Percentiles rank a stretch among this genome's conserved stretches.
These are phyloP conservation scores for Liolophura sinensis DNA, from an alignment of 1,140 invertebrate genomes.

Conservation along the genomic window DNA sequence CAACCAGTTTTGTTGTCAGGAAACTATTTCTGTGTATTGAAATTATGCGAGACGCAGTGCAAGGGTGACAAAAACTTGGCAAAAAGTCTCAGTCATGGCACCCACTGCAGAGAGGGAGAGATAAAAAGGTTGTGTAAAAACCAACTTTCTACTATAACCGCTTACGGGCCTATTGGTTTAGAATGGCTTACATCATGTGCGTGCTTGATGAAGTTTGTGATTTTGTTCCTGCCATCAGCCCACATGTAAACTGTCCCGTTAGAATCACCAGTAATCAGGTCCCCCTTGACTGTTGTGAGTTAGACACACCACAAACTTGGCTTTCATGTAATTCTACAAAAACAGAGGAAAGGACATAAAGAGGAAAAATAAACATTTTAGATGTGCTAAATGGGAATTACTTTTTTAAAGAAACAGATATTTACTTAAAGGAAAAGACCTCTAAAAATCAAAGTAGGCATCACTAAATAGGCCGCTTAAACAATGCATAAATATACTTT, in stretches of 20 bases:
- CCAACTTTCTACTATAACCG: too few species aligned
- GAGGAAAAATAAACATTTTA: too few species aligned
- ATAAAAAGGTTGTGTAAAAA: background rate
- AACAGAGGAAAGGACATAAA: conserved; percentile 6
- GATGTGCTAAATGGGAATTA: too few species aligned
- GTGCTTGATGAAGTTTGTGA: conserved; percentile 68
- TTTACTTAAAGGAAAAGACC: too few species aligned
- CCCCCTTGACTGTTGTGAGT: conserved; percentile 81
- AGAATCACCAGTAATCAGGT: conserved; percentile 90
- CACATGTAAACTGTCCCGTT: conserved; percentile 88
- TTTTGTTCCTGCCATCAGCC: conserved; percentile 71
- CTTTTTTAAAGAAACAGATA: too few species aligned
- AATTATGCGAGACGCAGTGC: too few species aligned
- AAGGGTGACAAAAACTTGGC: background rate
- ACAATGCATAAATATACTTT: too few species aligned
- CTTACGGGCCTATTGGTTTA: too few species aligned
- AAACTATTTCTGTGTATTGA: too few species aligned
- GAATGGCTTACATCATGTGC: conserved; percentile 90
- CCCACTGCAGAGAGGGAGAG: background rate
- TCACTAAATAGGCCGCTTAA: too few species aligned
- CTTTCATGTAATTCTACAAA: conserved; percentile 74
- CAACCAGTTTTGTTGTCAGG: background rate
- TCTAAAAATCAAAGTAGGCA: too few species aligned
- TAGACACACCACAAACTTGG: conserved; percentile 87
- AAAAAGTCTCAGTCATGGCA: background rate